Base-by-base conservation (phyloP, 2,797 vertebrate species). In the Liparis tanakae region DNA sequence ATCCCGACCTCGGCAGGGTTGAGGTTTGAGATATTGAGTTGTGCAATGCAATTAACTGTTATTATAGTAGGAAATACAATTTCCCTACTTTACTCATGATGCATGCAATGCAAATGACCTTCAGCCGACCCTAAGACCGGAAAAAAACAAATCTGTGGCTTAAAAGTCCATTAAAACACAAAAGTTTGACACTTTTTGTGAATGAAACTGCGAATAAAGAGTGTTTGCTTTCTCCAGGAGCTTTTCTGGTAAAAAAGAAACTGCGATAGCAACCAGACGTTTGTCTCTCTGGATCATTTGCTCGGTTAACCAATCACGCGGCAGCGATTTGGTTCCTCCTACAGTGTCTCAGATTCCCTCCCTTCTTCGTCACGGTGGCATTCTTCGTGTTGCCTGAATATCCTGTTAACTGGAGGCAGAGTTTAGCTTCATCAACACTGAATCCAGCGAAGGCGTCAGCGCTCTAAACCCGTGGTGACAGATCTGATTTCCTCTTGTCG, bases 261-360 rank as follows among this genome's bases (percentile, higher is more conserved):
- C 6, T 30, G 13, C 30, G 37, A 58, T 5, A n/a, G 61, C 33
- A 43, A 30, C 39, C 63, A 74, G 63, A 59, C 53, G 63, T 74
- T 60, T 4, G n/a, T n/a, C 53, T 67, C 55, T 22, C 41, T 44
- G 25, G 59, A 18, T 53, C 46, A 67, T 30, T 65, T 53, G 14
- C 37, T 51, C 7, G 7, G 56, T 25, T 54, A 74, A 43, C 18
- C 30, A 54, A 14, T 59, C 55, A 44, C 56, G 25, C 44, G 0
- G 7, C 43, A 46, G 46, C 46, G 15, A 14, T 48, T 9, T 17
- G 8, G 7, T 17, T 46, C 44, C 44, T 18, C 2, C 8, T 46
- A 7, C 18, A 46, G 44, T 46, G 44, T 17, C 15, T 44, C 17
- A 44, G 43, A 46, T 46, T 46, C 43, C 17, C 43, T 46, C 43